Evolutionary conservation across 2,888 invertebrate species (phyloP), one percentile per base, ranked within the genome.

Genomic region (Acanthococcus lagerstroemiae): DNA sequence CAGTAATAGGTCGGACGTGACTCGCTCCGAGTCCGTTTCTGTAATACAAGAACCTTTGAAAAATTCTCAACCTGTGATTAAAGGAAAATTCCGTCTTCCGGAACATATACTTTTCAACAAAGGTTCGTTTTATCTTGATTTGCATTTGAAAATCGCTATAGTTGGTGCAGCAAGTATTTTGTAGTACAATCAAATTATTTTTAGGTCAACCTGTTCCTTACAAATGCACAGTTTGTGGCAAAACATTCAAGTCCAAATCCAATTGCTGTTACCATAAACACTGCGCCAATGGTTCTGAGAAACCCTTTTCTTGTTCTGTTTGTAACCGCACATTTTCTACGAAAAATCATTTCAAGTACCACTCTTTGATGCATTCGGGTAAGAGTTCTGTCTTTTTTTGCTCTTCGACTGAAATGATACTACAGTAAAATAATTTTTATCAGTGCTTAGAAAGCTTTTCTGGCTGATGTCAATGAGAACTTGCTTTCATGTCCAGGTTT

Each of bases 141-240:
- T 17, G 9, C 15, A 15, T 48, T 15, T 24, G n/a, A n/a, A n/a
- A n/a, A n/a, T 45, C 1, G 27, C n/a, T 48, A 9, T 46, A 9
- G n/a, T 48, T n/a, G 15, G 3, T 30, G 19, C 12, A 21, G 19
- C 15, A 0, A 12, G 24, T 55, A 48, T 15, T 19, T 65, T 5
- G 17, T 30, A 22, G 1, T 30, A 7, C 15, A 24, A 52, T 27
- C 15, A 6, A 45, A 48, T 48, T 61, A 9, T 26, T 84, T 52
- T 5, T 5, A 63, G 54, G 52, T 17, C 12, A 60, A 19, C 46
- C 63, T 12, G 7, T 63, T 9, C 21, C 9, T 21, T 63, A 63
- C 25, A 52, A 63, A 54, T 63, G 63, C 25, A 63, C 52, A 15
- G 30, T 63, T 22, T 63, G 63, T 37, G 37, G 37, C 30, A 54